These are phyloP conservation scores for Phoxinus dragarum DNA, from an alignment of 2,797 vertebrate species.

Conservation along the genomic window DNA sequence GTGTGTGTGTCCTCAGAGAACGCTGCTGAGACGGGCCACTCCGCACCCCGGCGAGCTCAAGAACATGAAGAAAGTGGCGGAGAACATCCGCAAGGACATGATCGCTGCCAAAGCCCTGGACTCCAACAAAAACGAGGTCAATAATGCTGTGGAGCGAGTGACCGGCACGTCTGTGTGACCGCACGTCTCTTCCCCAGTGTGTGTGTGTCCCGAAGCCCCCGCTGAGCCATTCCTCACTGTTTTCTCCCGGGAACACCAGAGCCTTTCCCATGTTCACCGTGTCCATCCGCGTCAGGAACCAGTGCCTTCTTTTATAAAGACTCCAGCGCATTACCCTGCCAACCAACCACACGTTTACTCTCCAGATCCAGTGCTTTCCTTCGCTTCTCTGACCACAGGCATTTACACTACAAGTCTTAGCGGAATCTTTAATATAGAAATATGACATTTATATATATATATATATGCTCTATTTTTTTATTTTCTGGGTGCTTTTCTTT, in stretches of 20 bases:
- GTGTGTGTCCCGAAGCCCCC: conserved; percentile 80
- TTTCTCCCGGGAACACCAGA: conserved; percentile 30
- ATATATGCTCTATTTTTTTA: conserved; percentile 73
- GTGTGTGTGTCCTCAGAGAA: conserved; percentile 73
- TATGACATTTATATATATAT: conserved; percentile 62
- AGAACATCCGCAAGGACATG: conserved; percentile 95
- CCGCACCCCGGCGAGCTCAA: conserved; percentile 97
- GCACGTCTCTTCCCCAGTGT: conserved; percentile 82
- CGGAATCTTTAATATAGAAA: conserved; percentile 65
- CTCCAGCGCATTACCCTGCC: conserved; percentile 79
- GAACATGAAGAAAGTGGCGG: conserved; percentile 95
- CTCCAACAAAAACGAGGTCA: conserved; percentile 99
- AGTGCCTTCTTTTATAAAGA: conserved; percentile 76
- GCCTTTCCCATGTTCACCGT: conserved; percentile 10
- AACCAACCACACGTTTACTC: conserved; percentile 71
- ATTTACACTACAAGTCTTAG: conserved; percentile 86
- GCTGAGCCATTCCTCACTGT: conserved; percentile 61
- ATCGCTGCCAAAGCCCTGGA: conserved; percentile 98
- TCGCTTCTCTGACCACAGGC: conserved; percentile 73
- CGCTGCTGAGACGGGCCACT: conserved; percentile 91
- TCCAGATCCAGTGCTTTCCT: conserved; percentile 58
- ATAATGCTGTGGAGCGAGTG: conserved; percentile 93
- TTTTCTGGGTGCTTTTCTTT: conserved; percentile 85
- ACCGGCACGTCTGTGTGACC: conserved; percentile 98
- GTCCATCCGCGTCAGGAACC: conserved; percentile 69